phyloP scores from a whole-genome alignment of 2,888 invertebrate genomes.

The Octonoba sinensis region DNA sequence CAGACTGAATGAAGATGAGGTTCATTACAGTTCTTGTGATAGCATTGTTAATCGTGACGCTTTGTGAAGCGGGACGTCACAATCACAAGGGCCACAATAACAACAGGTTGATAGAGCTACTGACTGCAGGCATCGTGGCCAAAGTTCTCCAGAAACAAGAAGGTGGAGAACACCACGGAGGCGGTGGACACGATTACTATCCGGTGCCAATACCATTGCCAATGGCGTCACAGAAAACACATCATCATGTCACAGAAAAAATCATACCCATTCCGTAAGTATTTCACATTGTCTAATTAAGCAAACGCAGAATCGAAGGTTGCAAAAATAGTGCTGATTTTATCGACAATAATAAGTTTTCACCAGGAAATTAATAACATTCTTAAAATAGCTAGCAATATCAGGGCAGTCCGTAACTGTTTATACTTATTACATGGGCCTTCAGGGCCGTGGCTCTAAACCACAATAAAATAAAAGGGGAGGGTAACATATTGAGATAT shows the following conservation, averaged over 20 bases:
- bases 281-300: too few species aligned
- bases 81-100: constrained; percentile 9
- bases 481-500: too few species aligned
- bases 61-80: neutral
- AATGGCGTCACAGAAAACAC: neutral
- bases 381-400: too few species aligned
- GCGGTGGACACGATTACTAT: constrained; percentile 22
- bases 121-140: constrained; percentile 55
- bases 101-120: constrained; percentile 42
- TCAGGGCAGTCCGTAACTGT: too few species aligned
- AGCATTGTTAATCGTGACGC: neutral
- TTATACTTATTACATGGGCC: too few species aligned
- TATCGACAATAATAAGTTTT: too few species aligned
- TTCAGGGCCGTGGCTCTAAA: too few species aligned
- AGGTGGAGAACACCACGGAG: constrained; percentile 18
- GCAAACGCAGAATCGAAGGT: too few species aligned
- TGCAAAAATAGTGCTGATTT: too few species aligned
- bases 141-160: constrained; percentile 57
- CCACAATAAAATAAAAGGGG: too few species aligned
- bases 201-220: constrained; percentile 42
- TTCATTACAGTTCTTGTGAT: neutral
- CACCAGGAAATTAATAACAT: too few species aligned
- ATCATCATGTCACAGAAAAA: constrained; percentile 50
- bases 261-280: constrained; percentile 63
- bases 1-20: neutral